phyloP scores from a whole-genome alignment of 2,888 invertebrate species.

The Agriopis marginaria region DNA sequence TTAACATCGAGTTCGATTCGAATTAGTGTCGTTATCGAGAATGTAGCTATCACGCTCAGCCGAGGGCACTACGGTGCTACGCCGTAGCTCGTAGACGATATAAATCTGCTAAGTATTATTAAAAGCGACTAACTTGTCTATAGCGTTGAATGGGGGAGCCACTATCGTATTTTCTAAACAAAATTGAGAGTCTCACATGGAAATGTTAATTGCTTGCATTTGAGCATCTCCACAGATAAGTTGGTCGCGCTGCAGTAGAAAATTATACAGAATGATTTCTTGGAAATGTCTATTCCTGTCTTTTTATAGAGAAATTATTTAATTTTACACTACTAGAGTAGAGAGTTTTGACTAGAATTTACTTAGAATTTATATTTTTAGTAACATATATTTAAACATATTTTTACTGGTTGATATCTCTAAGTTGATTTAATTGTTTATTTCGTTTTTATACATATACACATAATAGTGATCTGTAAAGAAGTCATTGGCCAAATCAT shows the following conservation, averaged over 20 bases:
- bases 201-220: too few species aligned
- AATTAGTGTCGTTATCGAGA: constrained; percentile 73
- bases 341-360: too few species aligned
- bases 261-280: too few species aligned
- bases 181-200: neutral
- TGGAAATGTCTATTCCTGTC: neutral
- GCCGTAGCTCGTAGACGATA: constrained; percentile 17
- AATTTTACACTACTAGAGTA: too few species aligned
- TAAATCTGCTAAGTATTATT: neutral
- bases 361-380: too few species aligned
- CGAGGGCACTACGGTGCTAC: constrained; percentile 36
- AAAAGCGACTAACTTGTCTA: neutral
- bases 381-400: too few species aligned
- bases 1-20: constrained; percentile 64
- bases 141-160: neutral
- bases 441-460: too few species aligned
- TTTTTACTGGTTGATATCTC: too few species aligned
- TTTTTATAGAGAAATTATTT: neutral
- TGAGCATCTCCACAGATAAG: too few species aligned
- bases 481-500: too few species aligned
- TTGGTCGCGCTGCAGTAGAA: neutral
- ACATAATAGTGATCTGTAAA: too few species aligned
- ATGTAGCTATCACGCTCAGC: constrained; percentile 39
- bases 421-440: too few species aligned
- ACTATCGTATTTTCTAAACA: neutral